Evolutionary conservation across 2,113 vertebrate genomes (phyloP).

Genomic region (Notechis scutatus): DNA sequence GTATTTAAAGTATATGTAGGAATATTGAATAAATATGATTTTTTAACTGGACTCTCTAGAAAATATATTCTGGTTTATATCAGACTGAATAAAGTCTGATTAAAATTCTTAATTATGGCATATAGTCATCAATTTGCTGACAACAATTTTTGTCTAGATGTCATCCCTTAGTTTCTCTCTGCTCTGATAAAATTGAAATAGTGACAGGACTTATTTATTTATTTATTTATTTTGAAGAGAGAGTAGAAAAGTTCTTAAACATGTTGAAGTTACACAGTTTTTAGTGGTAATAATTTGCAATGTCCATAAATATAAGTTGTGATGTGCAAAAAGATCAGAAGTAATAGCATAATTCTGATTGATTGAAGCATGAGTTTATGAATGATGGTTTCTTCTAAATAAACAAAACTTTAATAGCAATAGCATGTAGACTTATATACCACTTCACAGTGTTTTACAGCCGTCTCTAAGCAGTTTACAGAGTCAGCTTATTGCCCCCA

Average conservation of each 20-base stretch:
- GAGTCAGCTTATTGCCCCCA: too few relatives aligned
- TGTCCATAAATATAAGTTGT: constrained; percentile 2
- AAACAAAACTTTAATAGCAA: neutral
- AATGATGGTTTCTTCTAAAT: neutral
- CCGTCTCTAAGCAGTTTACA: too few relatives aligned
- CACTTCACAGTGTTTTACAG: too few relatives aligned
- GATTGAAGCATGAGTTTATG: neutral
- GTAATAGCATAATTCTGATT: neutral
- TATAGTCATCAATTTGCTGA: constrained; percentile 69
- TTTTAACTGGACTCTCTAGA: constrained; percentile 31
- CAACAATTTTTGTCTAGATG: constrained; percentile 65
- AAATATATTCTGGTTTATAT: constrained; percentile 43
- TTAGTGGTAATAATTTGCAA: neutral
- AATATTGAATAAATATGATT: constrained; percentile 7
- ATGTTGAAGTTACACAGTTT: constrained; percentile 50
- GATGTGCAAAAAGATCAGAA: neutral
- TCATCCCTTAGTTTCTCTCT: constrained; percentile 66
- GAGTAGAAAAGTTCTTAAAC: constrained; percentile 61
- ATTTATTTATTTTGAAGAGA: constrained; percentile 65
- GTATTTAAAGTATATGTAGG: constrained; percentile 13
- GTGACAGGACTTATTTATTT: constrained; percentile 66
- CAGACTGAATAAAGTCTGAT: constrained; percentile 46
- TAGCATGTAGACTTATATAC: too few relatives aligned
- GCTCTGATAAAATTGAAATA: constrained; percentile 72
- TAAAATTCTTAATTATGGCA: constrained; percentile 66